phyloP scores from a whole-genome alignment of 2,113 vertebrate genomes.

The Gymnogyps californianus region DNA sequence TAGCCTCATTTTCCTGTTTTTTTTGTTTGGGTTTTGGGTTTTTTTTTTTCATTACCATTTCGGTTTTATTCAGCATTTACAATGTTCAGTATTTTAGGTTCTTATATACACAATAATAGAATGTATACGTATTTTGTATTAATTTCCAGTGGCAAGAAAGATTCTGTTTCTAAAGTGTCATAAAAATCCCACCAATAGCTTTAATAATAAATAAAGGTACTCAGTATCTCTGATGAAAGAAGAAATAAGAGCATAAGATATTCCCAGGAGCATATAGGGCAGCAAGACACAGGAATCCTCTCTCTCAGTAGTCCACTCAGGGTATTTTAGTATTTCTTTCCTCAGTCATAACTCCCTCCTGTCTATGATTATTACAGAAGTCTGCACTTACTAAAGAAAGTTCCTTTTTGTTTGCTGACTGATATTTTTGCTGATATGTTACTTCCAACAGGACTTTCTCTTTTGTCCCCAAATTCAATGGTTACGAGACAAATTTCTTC shows the following conservation, averaged over 20 bases:
- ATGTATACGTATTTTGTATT: not conserved
- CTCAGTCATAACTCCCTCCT: not conserved
- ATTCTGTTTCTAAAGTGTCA: not conserved
- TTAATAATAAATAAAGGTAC: not conserved
- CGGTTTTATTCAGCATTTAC: not conserved
- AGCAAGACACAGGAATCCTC: not conserved
- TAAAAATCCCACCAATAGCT: not conserved
- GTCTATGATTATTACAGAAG: not conserved
- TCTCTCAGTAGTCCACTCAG: not conserved
- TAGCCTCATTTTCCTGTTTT: not conserved
- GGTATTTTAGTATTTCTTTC: not conserved
- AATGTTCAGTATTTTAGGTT: not conserved
- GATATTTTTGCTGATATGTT: not conserved
- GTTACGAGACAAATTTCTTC: not conserved
- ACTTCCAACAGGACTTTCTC: not conserved
- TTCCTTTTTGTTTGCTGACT: not conserved
- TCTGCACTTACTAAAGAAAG: not conserved
- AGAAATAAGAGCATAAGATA: not conserved
- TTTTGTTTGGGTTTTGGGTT: not conserved
- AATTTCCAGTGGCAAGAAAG: not conserved
- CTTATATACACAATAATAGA: not conserved
- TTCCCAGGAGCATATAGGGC: not conserved
- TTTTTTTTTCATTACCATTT: not conserved
- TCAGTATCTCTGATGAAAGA: not conserved
- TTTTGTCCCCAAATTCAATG: not conserved